Conservation (phyloP, 2,797 vertebrate genomes). For the Sebastes oblongus region DNA sequence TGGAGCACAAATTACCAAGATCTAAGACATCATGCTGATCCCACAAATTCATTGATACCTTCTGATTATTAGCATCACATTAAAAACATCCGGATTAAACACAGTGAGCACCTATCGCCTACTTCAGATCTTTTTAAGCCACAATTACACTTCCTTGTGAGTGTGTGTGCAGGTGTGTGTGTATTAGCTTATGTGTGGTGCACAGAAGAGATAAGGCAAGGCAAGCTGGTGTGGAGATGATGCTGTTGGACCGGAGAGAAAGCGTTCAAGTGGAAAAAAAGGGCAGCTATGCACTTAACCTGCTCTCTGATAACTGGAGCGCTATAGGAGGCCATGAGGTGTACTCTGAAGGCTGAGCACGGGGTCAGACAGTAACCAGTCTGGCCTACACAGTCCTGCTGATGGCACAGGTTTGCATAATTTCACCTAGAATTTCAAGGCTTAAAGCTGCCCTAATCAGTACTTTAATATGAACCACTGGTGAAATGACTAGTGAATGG, state of each 20-base stretch:
- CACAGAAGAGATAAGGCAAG: constrained; percentile 21
- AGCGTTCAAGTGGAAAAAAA: constrained; percentile 33
- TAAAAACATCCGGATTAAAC: constrained; percentile 17
- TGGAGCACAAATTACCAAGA: background rate
- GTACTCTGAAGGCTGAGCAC: constrained; percentile 1
- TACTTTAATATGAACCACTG: background rate
- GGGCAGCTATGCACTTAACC: constrained; percentile 40
- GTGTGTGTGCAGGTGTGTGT: constrained; percentile 1
- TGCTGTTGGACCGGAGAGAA: constrained; percentile 24
- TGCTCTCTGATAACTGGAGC: constrained; percentile 33
- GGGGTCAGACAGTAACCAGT: background rate
- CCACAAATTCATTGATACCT: background rate
- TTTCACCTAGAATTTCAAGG: background rate
- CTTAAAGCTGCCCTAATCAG: background rate
- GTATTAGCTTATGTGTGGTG: background rate
- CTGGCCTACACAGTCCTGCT: background rate
- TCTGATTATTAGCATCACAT: background rate
- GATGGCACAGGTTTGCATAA: background rate
- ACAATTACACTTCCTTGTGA: background rate
- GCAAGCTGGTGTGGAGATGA: constrained; percentile 29
- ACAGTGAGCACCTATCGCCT: background rate
- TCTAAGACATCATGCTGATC: background rate
- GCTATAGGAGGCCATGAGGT: constrained; percentile 5
- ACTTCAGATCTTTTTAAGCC: constrained; percentile 1
- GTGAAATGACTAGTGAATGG: background rate